Evolutionary conservation across 2,797 vertebrate species (phyloP).

Genomic region (Oceanodroma leucorhoa): DNA sequence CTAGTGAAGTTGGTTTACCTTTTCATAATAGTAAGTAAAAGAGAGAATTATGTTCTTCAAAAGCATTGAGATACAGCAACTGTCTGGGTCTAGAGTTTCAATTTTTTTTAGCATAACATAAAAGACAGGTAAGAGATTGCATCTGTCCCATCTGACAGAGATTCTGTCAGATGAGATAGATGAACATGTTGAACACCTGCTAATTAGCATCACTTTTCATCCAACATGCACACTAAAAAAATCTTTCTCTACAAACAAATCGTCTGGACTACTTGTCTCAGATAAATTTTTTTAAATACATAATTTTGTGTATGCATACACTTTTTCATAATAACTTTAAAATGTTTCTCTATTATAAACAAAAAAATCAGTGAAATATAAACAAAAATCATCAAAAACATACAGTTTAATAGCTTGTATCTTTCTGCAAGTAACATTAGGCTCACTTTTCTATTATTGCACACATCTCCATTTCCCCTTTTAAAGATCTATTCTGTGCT

Average conservation of each 20-base stretch:
- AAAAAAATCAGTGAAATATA: background rate
- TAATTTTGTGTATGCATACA: background rate
- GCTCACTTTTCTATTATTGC: background rate
- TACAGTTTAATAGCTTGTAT: background rate
- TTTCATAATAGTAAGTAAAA: background rate
- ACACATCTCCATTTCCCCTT: background rate
- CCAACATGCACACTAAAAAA: background rate
- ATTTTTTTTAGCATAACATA: background rate
- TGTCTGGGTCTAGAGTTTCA: background rate
- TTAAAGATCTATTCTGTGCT: background rate
- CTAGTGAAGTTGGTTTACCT: background rate
- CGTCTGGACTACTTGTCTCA: background rate
- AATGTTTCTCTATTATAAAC: background rate
- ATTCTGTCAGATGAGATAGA: background rate
- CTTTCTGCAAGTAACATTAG: background rate
- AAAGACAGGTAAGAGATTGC: background rate
- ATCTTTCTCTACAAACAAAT: background rate
- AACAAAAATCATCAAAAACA: background rate
- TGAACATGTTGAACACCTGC: background rate
- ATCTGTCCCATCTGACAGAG: background rate
- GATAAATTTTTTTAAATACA: background rate
- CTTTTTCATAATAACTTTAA: background rate
- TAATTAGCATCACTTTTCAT: background rate
- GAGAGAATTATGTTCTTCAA: background rate
- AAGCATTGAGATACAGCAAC: background rate